Evolutionary conservation across 2,888 invertebrate species (phyloP).

Genomic region (Timema cristinae): DNA sequence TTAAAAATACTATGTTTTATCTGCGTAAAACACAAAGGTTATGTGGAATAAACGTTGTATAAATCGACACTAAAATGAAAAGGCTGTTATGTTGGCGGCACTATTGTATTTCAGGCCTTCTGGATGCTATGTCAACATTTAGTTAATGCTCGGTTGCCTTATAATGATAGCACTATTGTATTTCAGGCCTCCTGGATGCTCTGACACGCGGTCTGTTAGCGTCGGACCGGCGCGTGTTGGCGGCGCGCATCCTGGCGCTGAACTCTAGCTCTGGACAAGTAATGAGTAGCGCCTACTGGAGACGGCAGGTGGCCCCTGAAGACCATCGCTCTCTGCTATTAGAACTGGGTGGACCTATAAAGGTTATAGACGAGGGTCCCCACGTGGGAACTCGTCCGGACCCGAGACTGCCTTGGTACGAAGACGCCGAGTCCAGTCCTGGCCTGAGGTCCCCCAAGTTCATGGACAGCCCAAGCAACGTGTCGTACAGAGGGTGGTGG

Average conservation of each 20-base stretch:
- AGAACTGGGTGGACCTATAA: conserved; percentile 35
- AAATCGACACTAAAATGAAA: too few relatives aligned
- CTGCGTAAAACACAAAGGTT: too few relatives aligned
- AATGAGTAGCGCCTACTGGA: conserved; percentile 58
- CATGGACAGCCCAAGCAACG: conserved; percentile 59
- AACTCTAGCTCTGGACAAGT: conserved; percentile 58
- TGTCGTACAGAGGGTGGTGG: conserved; percentile 75
- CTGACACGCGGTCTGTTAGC: conserved; percentile 68
- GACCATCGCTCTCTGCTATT: conserved; percentile 18
- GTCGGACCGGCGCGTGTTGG: conserved; percentile 54
- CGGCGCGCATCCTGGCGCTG: conserved; percentile 57
- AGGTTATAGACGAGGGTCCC: conserved; percentile 48
- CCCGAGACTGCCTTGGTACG: conserved; percentile 49
- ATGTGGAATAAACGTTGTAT: too few relatives aligned
- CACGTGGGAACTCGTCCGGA: conserved; percentile 45
- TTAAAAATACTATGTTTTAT: too few relatives aligned
- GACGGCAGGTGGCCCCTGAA: conserved; percentile 33
- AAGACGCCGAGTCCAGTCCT: conserved; percentile 52
- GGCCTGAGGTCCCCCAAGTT: conserved; percentile 58
- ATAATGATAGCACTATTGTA: not conserved
- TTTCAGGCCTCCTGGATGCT: conserved; percentile 53
- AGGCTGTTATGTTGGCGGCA: too few relatives aligned
- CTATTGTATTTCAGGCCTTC: too few relatives aligned
- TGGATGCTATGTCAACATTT: too few relatives aligned
- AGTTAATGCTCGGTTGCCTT: too few relatives aligned